Evolutionary conservation across 2,797 vertebrate species (phyloP).

Genomic region (Myoxocephalus aenaeus): DNA sequence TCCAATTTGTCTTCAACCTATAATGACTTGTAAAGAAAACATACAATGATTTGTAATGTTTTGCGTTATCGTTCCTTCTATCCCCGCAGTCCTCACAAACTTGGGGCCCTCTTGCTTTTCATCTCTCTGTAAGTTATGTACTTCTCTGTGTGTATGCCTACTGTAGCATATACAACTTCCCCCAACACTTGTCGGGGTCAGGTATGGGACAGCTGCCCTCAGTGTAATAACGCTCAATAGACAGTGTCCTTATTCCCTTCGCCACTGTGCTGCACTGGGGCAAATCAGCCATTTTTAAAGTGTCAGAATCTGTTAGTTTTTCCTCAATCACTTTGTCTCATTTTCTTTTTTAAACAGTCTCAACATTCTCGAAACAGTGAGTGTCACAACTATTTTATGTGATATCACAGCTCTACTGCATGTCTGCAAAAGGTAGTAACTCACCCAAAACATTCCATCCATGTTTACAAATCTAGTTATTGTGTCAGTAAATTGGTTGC

Average conservation of each 20-base stretch:
- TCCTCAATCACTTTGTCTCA: too few relatives aligned
- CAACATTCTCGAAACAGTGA: too few relatives aligned
- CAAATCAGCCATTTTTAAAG: not conserved
- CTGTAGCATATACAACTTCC: conserved; percentile 1
- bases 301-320: too few relatives aligned
- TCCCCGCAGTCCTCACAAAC: not conserved
- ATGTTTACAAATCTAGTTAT: not conserved
- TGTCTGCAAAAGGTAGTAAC: too few relatives aligned
- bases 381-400: too few relatives aligned
- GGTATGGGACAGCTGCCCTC: conserved; percentile 10
- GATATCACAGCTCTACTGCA: too few relatives aligned
- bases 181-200: conserved; percentile 13
- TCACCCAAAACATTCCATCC: not conserved
- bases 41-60: not conserved
- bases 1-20: conserved; percentile 10
- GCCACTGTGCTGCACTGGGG: not conserved
- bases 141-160: conserved; percentile 13
- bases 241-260: not conserved
- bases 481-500: not conserved
- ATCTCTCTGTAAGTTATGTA: conserved; percentile 12
- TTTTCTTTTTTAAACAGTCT: too few relatives aligned
- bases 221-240: not conserved
- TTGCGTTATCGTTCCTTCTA: not conserved
- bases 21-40: conserved; percentile 4
- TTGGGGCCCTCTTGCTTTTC: conserved; percentile 20